These are phyloP conservation scores for Actias luna DNA, from an alignment of 2,888 invertebrate genomes.

Conservation along the genomic window DNA sequence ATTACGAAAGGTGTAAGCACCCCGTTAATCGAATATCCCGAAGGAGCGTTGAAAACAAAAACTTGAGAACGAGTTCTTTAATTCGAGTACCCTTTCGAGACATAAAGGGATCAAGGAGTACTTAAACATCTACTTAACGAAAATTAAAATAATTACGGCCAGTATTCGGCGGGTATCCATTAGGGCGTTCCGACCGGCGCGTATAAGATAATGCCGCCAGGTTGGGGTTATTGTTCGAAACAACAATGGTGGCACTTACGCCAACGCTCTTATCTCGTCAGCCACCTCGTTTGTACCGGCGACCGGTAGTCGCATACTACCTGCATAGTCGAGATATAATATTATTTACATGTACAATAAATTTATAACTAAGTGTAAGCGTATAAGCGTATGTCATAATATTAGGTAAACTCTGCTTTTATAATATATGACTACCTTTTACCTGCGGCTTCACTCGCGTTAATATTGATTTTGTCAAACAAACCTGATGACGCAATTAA, in stretches of 20 bases:
- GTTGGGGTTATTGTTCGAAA: slow-evolving; percentile 63
- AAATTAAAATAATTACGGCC: slow-evolving; percentile 68
- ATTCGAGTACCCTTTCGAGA: slow-evolving; percentile 46
- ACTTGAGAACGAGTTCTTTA: slow-evolving; percentile 39
- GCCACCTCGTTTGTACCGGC: slow-evolving; percentile 62
- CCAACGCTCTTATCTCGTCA: slow-evolving; percentile 63
- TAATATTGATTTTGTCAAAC: too few relatives aligned
- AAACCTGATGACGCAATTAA: too few relatives aligned
- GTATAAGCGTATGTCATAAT: too few relatives aligned
- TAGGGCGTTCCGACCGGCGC: slow-evolving; percentile 52
- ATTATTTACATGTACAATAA: slow-evolving; percentile 34
- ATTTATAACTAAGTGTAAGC: too few relatives aligned
- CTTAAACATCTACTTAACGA: slow-evolving; percentile 56
- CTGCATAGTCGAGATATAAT: slow-evolving; percentile 55
- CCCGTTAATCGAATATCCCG: slow-evolving; percentile 29
- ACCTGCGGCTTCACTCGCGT: background rate
- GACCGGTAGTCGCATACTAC: slow-evolving; percentile 45
- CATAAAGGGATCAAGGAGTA: slow-evolving; percentile 55
- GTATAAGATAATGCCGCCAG: slow-evolving; percentile 61
- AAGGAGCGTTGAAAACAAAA: slow-evolving; percentile 29
- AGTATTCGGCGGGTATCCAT: slow-evolving; percentile 60
- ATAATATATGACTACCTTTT: background rate
- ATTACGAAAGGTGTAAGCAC: slow-evolving; percentile 18
- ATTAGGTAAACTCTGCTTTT: background rate
- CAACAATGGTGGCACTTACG: slow-evolving; percentile 66